Conservation (phyloP, 2,113 vertebrate species). For the Myiopsitta monachus region DNA sequence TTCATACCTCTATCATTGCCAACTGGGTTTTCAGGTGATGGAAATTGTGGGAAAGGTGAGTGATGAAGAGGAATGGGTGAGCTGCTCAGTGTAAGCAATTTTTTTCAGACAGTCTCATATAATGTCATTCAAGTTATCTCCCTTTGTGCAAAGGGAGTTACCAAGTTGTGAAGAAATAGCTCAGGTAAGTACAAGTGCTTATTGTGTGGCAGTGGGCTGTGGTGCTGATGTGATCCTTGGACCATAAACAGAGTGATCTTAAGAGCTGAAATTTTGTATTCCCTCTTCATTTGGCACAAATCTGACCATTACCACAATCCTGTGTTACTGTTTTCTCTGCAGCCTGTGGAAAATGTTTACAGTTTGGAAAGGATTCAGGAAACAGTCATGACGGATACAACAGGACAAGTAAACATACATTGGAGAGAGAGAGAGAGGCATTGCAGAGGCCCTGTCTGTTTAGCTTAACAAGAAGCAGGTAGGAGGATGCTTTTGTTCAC, state of each 20-base stretch:
- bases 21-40: not conserved
- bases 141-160: not conserved
- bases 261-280: slow-evolving; percentile 24
- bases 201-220: not conserved
- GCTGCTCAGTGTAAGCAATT: not conserved
- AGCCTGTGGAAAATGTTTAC: slow-evolving; percentile 20
- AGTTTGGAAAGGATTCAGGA: slow-evolving; percentile 37
- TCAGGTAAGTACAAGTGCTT: not conserved
- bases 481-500: not conserved
- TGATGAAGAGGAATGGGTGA: not conserved
- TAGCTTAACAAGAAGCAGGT: not conserved
- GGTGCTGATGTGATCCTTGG: not conserved
- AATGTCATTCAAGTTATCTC: not conserved
- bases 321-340: slow-evolving; percentile 4
- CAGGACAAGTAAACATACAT: slow-evolving; percentile 51
- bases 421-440: not conserved
- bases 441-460: not conserved
- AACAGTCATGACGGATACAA: slow-evolving; percentile 15
- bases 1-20: not conserved
- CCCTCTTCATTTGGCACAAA: slow-evolving; percentile 12
- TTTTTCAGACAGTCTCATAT: not conserved
- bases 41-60: not conserved
- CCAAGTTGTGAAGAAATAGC: not conserved
- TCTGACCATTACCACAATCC: not conserved
- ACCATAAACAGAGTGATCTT: not conserved